phyloP scores from a whole-genome alignment of 2,888 invertebrate species.

The Mimas tiliae region DNA sequence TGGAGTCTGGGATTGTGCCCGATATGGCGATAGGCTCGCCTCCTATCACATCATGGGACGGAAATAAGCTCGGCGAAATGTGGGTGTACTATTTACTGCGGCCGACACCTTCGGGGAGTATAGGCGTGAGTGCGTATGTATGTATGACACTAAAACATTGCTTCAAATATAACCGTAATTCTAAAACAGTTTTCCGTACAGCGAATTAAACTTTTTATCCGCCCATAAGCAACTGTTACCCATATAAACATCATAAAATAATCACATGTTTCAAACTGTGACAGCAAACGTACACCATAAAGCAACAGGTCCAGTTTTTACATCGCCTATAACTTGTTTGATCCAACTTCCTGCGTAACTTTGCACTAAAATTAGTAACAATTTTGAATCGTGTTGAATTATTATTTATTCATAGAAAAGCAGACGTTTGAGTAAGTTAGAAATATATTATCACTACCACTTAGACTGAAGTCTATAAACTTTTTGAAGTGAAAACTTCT shows the following conservation, averaged over 20 bases:
- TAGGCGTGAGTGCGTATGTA: too few relatives aligned
- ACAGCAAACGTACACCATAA: neutral
- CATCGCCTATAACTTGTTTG: neutral
- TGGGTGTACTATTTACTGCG: too few relatives aligned
- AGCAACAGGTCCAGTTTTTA: neutral
- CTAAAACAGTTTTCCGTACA: neutral
- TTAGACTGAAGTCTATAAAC: too few relatives aligned
- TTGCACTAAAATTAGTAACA: neutral
- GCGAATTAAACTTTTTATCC: neutral
- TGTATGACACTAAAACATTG: neutral
- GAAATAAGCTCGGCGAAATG: too few relatives aligned
- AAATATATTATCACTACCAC: too few relatives aligned
- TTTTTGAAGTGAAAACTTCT: too few relatives aligned
- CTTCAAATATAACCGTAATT: neutral
- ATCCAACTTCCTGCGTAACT: slow-evolving; percentile 17
- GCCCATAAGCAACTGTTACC: neutral
- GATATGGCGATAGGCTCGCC: too few relatives aligned
- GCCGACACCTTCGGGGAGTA: too few relatives aligned
- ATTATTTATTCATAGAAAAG: too few relatives aligned
- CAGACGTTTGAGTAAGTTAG: too few relatives aligned
- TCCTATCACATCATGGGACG: too few relatives aligned
- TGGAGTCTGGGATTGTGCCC: too few relatives aligned
- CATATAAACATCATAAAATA: neutral
- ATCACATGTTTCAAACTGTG: neutral
- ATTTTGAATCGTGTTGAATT: slow-evolving; percentile 3